These are phyloP conservation scores for Gobio occitaniae DNA, from an alignment of 2,797 vertebrate species.

Conservation along the genomic window DNA sequence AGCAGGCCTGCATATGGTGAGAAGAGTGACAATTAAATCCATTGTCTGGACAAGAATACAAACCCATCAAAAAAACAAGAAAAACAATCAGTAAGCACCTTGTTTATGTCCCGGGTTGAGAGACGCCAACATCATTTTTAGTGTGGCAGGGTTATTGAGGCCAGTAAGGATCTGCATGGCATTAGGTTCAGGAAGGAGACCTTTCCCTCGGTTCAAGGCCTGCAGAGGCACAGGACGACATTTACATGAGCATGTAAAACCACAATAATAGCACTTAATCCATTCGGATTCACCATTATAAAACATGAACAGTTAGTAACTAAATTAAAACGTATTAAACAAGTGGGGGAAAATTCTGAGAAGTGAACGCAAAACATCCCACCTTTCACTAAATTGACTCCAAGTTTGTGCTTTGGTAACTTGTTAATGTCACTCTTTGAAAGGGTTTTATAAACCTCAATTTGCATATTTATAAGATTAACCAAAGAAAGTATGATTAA, in stretches of 20 bases:
- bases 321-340: no score
- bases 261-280: not conserved
- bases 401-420: no score
- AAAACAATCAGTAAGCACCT: constrained; percentile 68
- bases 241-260: not conserved
- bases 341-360: no score
- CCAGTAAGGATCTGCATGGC: constrained; percentile 88
- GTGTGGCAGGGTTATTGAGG: constrained; percentile 86
- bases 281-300: not conserved
- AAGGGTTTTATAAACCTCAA: no score
- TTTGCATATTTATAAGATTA: no score
- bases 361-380: no score
- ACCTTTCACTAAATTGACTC: not conserved
- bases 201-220: constrained; percentile 92
- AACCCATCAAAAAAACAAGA: not conserved
- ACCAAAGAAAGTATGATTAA: no score
- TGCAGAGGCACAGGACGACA: constrained; percentile 56
- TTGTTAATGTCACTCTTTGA: no score
- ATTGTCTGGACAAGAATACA: not conserved
- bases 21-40: not conserved
- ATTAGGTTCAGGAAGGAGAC: constrained; percentile 91
- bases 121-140: constrained; percentile 90
- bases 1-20: constrained; percentile 81
- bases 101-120: constrained; percentile 88
- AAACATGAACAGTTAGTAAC: not conserved